phyloP scores from a whole-genome alignment of 2,797 vertebrate genomes.

The Chromobotia macracanthus region DNA sequence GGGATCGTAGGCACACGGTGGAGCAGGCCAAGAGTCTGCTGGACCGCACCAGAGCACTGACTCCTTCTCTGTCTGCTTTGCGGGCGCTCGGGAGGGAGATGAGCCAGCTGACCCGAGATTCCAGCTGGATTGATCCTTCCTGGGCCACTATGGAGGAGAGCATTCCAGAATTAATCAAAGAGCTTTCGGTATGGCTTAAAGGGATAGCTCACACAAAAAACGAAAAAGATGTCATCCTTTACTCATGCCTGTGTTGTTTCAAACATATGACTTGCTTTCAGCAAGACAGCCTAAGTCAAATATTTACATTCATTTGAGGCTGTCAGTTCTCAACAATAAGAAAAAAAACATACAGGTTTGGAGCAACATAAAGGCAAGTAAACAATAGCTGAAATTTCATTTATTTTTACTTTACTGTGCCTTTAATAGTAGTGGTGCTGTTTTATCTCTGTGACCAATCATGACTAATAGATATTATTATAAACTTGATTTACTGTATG shows the following conservation, averaged over 20 bases:
- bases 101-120: slow-evolving; percentile 73
- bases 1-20: slow-evolving; percentile 72
- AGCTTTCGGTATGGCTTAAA: slow-evolving; percentile 70
- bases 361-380: background rate
- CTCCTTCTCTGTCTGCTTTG: slow-evolving; percentile 62
- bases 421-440: background rate
- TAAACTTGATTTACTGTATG: slow-evolving; percentile 13
- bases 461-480: slow-evolving; percentile 4
- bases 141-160: slow-evolving; percentile 66
- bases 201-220: background rate
- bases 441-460: no score
- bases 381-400: background rate
- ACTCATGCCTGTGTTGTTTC: background rate
- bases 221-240: background rate
- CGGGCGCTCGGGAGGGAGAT: slow-evolving; percentile 67
- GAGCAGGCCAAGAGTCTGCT: slow-evolving; percentile 69
- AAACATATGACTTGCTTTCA: background rate
- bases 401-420: no score
- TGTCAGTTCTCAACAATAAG: no score
- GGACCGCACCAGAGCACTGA: slow-evolving; percentile 65
- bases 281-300: no score
- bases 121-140: slow-evolving; percentile 66
- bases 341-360: background rate
- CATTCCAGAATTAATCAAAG: slow-evolving; percentile 67
- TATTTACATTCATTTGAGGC: no score